Evolutionary conservation across 2,113 vertebrate genomes (phyloP), one percentile per base, ranked within the genome.

Genomic region (Thymallus thymallus): DNA sequence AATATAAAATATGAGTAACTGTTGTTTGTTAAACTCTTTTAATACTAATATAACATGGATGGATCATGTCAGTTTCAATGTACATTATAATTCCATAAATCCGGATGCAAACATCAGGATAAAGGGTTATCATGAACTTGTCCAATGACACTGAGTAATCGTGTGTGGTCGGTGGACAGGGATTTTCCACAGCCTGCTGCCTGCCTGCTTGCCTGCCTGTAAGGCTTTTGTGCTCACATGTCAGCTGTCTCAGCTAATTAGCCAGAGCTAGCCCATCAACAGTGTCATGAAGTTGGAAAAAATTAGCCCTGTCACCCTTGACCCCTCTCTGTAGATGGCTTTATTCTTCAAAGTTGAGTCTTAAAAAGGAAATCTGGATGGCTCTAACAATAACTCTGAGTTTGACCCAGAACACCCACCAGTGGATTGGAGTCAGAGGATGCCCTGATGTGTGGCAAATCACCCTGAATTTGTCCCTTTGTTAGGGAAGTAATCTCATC

Each of bases 341-440:
- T 6, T 77, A 81, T 84, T 89, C 70, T 66, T 73, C 4, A 77
- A 66, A 72, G 86, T 35, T 75, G 78, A 86, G 85, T 81, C 89
- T 93, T 89, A 89, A 90, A 91, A 93, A 91, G 91, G 91, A 87
- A 82, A 76, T 79, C 60, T n/a, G 74, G 16, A 82, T 74, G 77
- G 71, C 63, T 78, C 91, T 91, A 90, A 92, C 81, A 89, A 91
- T 92, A 92, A 80, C 88, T 46, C 9, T 41, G 26, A 72, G 86
- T 83, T 84, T 88, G 84, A 85, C 89, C 72, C 75, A 85, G 87
- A 88, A 74, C 85, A 85, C 35, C 23, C 45, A 56, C 77, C 67
- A 46, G 30, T 69, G 48, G 63, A 70, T 69, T 69, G 80, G 76
- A 88, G 82, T 91, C 84, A 85, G 85, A 85, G 65, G 85, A 79